These are phyloP conservation scores for Nematopogon swammerdamellus DNA, from an alignment of 2,888 invertebrate genomes.

Conservation along the genomic window DNA sequence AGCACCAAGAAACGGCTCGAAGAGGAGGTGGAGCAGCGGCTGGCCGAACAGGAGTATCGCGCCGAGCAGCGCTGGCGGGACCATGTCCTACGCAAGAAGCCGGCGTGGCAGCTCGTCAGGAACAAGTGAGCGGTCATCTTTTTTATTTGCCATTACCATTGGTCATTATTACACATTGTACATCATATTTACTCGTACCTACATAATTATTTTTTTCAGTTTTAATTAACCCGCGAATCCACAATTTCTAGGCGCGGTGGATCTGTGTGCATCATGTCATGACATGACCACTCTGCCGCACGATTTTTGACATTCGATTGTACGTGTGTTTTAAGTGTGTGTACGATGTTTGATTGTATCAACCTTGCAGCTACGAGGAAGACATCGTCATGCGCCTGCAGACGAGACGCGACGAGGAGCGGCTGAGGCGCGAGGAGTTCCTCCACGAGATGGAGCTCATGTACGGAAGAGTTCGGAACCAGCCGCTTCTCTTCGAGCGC, in stretches of 20 bases:
- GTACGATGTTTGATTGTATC: background rate
- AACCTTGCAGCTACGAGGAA: constrained; percentile 52
- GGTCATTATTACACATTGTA: too few relatives aligned
- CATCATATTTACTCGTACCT: background rate
- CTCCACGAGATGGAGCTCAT: constrained; percentile 69
- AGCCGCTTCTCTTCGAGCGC: constrained; percentile 68
- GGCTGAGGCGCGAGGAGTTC: constrained; percentile 64
- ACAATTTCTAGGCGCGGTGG: too few relatives aligned
- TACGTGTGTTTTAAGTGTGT: too few relatives aligned
- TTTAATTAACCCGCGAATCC: too few relatives aligned
- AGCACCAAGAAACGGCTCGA: constrained; percentile 61
- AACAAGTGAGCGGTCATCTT: constrained; percentile 38
- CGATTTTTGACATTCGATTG: too few relatives aligned
- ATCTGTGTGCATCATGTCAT: too few relatives aligned
- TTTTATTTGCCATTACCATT: background rate
- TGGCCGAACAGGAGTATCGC: constrained; percentile 58
- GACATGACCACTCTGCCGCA: too few relatives aligned
- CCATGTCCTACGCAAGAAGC: constrained; percentile 58
- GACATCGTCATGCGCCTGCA: constrained; percentile 66
- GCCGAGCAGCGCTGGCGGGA: constrained; percentile 59
- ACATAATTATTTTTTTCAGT: background rate
- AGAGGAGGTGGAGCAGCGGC: constrained; percentile 54
- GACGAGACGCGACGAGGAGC: constrained; percentile 64
- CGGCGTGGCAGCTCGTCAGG: constrained; percentile 67
- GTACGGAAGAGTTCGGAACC: constrained; percentile 65